Evolutionary conservation across 2,797 vertebrate genomes (phyloP).

Genomic region (Ispidina picta): DNA sequence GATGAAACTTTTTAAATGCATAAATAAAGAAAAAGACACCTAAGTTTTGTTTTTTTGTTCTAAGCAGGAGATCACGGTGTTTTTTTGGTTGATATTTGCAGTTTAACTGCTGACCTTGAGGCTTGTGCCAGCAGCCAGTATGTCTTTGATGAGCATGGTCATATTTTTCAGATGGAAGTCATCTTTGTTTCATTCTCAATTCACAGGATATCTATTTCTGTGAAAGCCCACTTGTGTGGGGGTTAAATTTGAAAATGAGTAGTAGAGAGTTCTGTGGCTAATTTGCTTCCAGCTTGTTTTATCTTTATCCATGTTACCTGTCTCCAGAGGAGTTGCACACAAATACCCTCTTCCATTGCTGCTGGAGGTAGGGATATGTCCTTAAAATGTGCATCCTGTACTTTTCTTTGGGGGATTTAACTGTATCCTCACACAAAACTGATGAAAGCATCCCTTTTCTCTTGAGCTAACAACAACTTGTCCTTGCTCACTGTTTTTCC

Average conservation of each 20-base stretch:
- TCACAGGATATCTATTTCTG: not conserved
- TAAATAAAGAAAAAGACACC: not conserved
- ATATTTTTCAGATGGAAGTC: not conserved
- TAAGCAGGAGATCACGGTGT: not conserved
- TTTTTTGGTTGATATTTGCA: not conserved
- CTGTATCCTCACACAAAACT: not conserved
- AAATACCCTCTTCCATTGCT: not conserved
- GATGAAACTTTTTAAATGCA: not conserved
- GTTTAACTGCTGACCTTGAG: not conserved
- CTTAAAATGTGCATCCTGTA: not conserved
- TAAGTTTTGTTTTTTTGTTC: not conserved
- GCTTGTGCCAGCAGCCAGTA: not conserved
- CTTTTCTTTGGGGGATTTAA: not conserved
- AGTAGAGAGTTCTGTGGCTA: not conserved
- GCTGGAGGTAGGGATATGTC: not conserved
- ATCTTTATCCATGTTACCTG: not conserved
- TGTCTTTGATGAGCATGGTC: accelerated
- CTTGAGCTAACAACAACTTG: not conserved
- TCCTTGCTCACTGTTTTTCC: not conserved
- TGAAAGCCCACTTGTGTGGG: not conserved
- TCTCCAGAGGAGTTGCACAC: not conserved
- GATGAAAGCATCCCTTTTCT: not conserved
- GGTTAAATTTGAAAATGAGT: not conserved
- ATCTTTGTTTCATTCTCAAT: not conserved
- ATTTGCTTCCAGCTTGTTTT: not conserved